Base-by-base conservation (phyloP, 2,888 invertebrate genomes). In the Oscheius myriophilus region DNA sequence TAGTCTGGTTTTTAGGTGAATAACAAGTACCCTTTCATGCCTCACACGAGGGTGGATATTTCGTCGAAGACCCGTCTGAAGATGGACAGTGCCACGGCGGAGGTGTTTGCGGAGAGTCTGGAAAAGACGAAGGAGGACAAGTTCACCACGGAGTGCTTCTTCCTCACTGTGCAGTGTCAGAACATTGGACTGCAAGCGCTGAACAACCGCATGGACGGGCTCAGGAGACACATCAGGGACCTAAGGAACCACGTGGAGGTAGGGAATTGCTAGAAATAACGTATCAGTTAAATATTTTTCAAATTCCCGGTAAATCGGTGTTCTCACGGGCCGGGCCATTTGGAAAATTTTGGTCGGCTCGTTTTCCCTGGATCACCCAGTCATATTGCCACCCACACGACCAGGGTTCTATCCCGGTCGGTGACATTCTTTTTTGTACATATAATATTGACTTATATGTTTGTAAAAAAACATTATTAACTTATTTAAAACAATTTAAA, bases 81-180 rank as follows among this genome's bases (percentile, higher is more conserved):
- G 87, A 91, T 92, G 87, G 92, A 92, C 23, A 91, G 92, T 16
- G 92, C 92, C 79, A 93, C 95, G 87, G 92, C 92, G 6, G 18
- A 64, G 43, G 33, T 45, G 18, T 76, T 63, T 67, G 61, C 61
- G 0, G 18, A 49, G 0, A 55, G 64, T 18, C 57, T 69, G 46
- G 67, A 72, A 70, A 12, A 43, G 70, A 23, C 43, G 33, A 43
- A 23, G 0, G 77, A 76, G 63, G 91, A 92, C 2, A 96, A 94
- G 85, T 98, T 98, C 88, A 93, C 94, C 75, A 96, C 96, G 0
- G 93, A 95, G 80, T 97, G 96, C 87, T 97, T 96, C 93, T 96
- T 95, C 89, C 90, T 97, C 55, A 95, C 96, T 0, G 90, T 96
- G 49, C 94, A 95, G 87, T 93, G 93, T 88, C 95, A 96, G 88